Evolutionary conservation across 2,888 invertebrate species (phyloP), one percentile per base, ranked within the genome.

Genomic region (Drosophila gaucha): DNA sequence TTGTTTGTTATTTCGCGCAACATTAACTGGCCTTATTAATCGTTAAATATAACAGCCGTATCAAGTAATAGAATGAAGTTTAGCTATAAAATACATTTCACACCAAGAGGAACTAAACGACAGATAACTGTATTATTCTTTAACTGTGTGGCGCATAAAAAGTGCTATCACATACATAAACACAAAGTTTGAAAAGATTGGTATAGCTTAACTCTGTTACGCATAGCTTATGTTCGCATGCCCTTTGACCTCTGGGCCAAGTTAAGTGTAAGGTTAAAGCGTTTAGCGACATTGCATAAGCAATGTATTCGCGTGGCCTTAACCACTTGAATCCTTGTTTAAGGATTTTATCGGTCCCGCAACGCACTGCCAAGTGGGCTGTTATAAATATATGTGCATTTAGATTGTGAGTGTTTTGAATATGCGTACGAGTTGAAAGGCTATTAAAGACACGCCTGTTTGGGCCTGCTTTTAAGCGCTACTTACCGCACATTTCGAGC

Each of bases 21-120:
- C 89, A 84, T 84, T 84, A 87, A 78, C 88, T 57, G 57, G 62
- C 67, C 75, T 75, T 87, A 84, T 84, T 87, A 89, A 87, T 84
- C 88, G 89, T 73, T 65, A 22, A 50, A 58, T 62, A 51, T 49
- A 26, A 43, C 22, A 31, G 22, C 51, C 22, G 33, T 33, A 43
- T 36, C 20, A 14, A 22, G 22, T 3, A 3, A 35, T 12, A 24
- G 35, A 35, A 31, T 6, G 26, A 28, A 20, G 20, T 16, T 22
- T 30, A 31, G 41, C 44, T 41, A 3, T 10, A 2, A 0, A 22
- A 44, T 60, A 41, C 52, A 5, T 22, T 62, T 31, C 6, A 14
- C 2, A 35, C 20, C 0, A 14, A 33, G 6, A 14, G 12, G 8
- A 20, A 31, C 18, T 20, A 6, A 46, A 5, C 9, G 6, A 26